A percentile compares a stretch with the other conserved stretches of the same genome.
phyloP scores from a whole-genome alignment of 2,888 invertebrate species.

The Tricholauxania praeusta region DNA sequence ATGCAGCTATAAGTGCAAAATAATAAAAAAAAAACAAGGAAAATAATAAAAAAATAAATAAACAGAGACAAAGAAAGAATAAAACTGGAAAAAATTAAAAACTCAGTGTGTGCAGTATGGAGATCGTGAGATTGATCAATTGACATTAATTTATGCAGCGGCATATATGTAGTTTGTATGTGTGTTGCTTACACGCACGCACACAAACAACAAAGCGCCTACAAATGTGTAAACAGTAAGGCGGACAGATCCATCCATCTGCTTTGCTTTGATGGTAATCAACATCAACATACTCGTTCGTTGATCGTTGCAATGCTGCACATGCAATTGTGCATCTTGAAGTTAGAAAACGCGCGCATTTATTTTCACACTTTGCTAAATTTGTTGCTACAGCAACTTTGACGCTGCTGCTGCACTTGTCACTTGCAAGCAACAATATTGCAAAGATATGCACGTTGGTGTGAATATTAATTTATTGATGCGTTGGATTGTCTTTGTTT shows the following conservation, averaged over 20 bases:
- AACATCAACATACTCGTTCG: not conserved
- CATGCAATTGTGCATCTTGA: constrained; percentile 5
- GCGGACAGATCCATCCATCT: not conserved
- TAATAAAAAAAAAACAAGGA: not conserved
- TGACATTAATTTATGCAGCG: constrained; percentile 32
- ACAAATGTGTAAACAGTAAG: not conserved
- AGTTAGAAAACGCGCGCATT: constrained; percentile 13
- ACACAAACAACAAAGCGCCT: constrained; percentile 9
- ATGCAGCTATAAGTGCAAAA: not conserved
- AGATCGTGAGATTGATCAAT: constrained; percentile 51
- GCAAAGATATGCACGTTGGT: too few relatives aligned
- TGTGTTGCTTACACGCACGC: constrained; percentile 26
- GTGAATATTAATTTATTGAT: too few relatives aligned
- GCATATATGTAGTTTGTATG: constrained; percentile 15
- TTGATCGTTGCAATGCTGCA: not conserved
- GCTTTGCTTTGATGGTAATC: constrained; percentile 1
- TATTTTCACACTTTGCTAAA: constrained; percentile 5
- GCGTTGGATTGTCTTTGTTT: too few relatives aligned
- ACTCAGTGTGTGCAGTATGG: constrained; percentile 27
- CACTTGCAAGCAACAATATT: not conserved
- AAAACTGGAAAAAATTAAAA: not conserved
- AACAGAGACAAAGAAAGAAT: not conserved
- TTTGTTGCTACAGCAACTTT: not conserved
- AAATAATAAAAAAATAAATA: constrained; percentile 2
- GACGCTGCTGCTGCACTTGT: not conserved